phyloP scores from a whole-genome alignment of 2,113 vertebrate species.

The Elanus axillaris region DNA sequence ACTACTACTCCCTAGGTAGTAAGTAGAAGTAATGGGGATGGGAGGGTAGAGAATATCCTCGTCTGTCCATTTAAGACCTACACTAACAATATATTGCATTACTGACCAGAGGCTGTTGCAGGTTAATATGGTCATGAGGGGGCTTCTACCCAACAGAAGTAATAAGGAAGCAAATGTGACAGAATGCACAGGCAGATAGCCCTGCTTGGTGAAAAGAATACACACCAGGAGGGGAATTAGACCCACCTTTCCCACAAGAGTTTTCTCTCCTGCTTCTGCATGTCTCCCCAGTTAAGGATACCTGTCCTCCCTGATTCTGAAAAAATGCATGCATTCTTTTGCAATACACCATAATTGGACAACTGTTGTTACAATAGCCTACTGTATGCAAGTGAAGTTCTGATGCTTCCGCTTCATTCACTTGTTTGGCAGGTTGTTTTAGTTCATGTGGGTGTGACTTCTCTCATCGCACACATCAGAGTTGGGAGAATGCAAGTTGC shows the following conservation, averaged over 20 bases:
- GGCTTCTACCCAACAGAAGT: neutral
- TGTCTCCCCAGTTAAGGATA: neutral
- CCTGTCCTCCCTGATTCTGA: neutral
- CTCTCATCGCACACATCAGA: conserved; percentile 81
- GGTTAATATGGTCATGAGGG: neutral
- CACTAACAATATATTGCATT: neutral
- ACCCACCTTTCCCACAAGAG: neutral
- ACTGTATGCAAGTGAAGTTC: neutral
- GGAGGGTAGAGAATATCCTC: neutral
- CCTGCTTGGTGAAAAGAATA: neutral
- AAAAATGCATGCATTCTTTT: neutral
- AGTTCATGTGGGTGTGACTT: conserved; percentile 77
- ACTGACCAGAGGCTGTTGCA: neutral
- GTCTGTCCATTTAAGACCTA: neutral
- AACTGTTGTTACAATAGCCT: neutral
- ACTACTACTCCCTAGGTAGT: neutral
- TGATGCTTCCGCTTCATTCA: neutral
- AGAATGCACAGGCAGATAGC: neutral
- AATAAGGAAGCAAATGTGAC: neutral
- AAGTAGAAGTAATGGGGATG: neutral
- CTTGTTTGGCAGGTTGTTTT: conserved; percentile 74
- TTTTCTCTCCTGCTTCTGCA: neutral
- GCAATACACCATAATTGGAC: neutral
- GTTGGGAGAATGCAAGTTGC: conserved; percentile 81
- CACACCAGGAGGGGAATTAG: neutral